phyloP scores from a whole-genome alignment of 2,113 vertebrate species.

The Apodemus sylvaticus region DNA sequence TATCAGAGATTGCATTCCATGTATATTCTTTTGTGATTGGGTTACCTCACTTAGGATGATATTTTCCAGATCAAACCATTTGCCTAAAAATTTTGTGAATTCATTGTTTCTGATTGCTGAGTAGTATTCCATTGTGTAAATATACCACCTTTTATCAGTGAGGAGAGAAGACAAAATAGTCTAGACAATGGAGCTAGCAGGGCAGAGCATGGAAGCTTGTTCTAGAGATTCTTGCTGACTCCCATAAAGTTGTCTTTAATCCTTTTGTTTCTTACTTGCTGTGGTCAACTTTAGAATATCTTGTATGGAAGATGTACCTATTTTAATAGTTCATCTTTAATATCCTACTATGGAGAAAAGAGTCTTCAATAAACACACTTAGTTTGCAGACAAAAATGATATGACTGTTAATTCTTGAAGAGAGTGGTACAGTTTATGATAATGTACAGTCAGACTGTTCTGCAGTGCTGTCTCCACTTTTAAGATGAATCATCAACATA shows the following conservation, averaged over 20 bases:
- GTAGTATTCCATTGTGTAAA: no score
- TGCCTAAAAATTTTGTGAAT: no score
- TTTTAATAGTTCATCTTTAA: neutral
- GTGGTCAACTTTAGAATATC: neutral
- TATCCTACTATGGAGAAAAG: neutral
- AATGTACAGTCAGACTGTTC: neutral
- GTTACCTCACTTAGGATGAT: no score
- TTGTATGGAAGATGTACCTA: neutral
- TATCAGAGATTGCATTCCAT: no score
- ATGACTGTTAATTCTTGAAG: neutral
- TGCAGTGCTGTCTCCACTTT: neutral
- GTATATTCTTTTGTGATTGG: no score
- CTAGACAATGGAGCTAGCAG: neutral
- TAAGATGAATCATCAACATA: neutral
- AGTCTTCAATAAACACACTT: neutral
- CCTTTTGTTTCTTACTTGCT: neutral
- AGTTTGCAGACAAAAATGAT: neutral
- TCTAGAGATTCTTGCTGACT: neutral
- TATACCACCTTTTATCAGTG: constrained; percentile 1
- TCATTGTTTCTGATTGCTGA: no score
- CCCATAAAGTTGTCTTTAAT: no score
- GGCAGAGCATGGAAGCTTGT: neutral
- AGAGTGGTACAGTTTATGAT: neutral
- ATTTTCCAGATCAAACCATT: no score
- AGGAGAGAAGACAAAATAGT: neutral